Evolutionary conservation across 2,113 vertebrate genomes (phyloP).

Genomic region (Nothobranchius kuhntae): DNA sequence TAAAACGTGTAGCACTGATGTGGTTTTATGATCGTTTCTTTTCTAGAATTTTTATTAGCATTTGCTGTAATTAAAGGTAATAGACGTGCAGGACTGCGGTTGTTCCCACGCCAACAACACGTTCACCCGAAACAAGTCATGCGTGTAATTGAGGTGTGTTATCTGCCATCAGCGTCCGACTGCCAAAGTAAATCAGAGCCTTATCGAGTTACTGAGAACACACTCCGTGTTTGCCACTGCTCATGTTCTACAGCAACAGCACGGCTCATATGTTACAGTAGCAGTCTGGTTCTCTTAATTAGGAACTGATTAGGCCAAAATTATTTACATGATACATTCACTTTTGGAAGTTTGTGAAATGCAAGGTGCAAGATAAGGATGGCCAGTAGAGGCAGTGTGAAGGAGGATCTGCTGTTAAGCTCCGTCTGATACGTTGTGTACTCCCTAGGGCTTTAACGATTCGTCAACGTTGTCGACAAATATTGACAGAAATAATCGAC

Average conservation of each 20-base stretch:
- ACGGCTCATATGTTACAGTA: too few species aligned
- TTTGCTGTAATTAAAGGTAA: not conserved
- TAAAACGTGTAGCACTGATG: too few species aligned
- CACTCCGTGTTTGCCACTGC: not conserved
- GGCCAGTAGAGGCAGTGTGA: not conserved
- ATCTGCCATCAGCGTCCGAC: not conserved
- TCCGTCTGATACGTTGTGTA: too few species aligned
- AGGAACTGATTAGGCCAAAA: too few species aligned
- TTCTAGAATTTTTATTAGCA: not conserved
- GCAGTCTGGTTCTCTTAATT: too few species aligned
- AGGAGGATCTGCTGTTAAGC: too few species aligned
- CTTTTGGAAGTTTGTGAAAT: too few species aligned
- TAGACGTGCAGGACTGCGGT: not conserved
- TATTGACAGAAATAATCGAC: too few species aligned
- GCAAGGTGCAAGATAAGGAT: not conserved
- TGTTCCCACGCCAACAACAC: not conserved
- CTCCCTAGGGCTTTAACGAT: too few species aligned
- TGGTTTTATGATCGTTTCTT: not conserved
- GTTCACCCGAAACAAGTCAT: not conserved
- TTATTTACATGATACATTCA: too few species aligned
- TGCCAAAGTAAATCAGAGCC: conserved; percentile 9
- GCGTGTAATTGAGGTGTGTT: not conserved
- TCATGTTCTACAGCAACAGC: not conserved
- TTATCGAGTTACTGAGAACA: not conserved
- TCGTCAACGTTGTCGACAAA: too few species aligned